A percentile compares a stretch with the other conserved stretches of the same genome.
Conservation (phyloP, 2,797 vertebrate species). For the Xiphophorus birchmanni region DNA sequence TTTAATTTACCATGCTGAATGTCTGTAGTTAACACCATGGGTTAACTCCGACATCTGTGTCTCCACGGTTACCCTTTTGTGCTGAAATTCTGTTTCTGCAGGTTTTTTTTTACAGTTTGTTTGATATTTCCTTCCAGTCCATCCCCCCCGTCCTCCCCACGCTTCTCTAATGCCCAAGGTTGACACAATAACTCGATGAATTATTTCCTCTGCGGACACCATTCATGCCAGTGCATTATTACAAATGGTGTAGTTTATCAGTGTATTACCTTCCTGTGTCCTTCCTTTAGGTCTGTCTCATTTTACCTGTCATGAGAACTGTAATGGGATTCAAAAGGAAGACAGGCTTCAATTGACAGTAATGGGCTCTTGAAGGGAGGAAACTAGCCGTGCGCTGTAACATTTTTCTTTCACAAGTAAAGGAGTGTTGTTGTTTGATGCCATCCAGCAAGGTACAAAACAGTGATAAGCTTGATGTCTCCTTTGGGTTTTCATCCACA, state of each 20-base stretch:
- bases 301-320: slow-evolving; percentile 57
- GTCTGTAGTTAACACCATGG: slow-evolving; percentile 50
- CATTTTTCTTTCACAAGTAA: slow-evolving; percentile 41
- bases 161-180: slow-evolving; percentile 50
- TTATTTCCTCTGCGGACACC: slow-evolving; percentile 55
- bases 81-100: slow-evolving; percentile 8
- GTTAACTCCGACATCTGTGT: slow-evolving; percentile 33
- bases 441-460: slow-evolving; percentile 4
- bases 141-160: not conserved
- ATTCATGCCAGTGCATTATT: slow-evolving; percentile 58
- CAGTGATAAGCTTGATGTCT: not conserved
- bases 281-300: slow-evolving; percentile 62
- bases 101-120: slow-evolving; percentile 27
- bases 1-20: slow-evolving; percentile 53
- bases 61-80: slow-evolving; percentile 2
- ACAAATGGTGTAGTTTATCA: slow-evolving; percentile 68
- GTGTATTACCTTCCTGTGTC: slow-evolving; percentile 57
- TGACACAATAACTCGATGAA: slow-evolving; percentile 61
- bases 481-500: not conserved
- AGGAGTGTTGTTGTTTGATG: slow-evolving; percentile 27
- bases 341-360: slow-evolving; percentile 52
- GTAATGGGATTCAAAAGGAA: slow-evolving; percentile 64
- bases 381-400: slow-evolving; percentile 23
- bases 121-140: slow-evolving; percentile 20
- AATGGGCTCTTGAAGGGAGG: slow-evolving; percentile 54